Base-by-base conservation (phyloP, 2,113 vertebrate genomes). In the Ammodytes marinus region DNA sequence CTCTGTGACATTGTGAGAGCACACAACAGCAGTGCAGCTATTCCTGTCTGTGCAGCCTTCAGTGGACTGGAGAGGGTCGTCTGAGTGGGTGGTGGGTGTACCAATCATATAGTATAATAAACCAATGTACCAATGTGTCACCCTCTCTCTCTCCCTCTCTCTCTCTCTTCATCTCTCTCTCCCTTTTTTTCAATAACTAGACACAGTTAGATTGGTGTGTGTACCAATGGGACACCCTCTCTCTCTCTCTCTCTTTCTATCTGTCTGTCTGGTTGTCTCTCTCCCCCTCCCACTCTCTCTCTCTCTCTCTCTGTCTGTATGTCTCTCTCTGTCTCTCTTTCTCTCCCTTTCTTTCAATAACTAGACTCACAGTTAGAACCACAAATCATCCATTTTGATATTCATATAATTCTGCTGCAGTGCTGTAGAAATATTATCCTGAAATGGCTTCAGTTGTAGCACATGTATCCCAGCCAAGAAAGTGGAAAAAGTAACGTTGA, bases 21-120 rank as follows among this genome's bases (percentile, higher is more conserved):
- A n/a, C 37, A 50, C 76, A 67, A 12, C 61, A 69, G 69, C 45
- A 9, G 57, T 13, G 43, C 8, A 70, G 83, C 81, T 92, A 88
- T 90, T 92, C 77, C 52, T 83, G 87, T 83, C 81, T 4, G 27
- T 9, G 68, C 72, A 61, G 75, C 85, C 89, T 89, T 84, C 87
- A 66, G 8, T 37, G 64, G 73, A 59, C 71, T 78, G 79, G 39
- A 74, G 80, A 82, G 74, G 79, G 52, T 76, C 43, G 67, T 42
- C 7, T 58, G 75, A 76, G 90, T 87, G 85, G 83, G 83, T n/a
- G 87, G 37, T 13, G 46, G 1, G 17, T 74, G 53, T 59, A 43
- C 70, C 58, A 17, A 45, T 27, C 27, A 27, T 27, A 27, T 27
- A 27, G 27, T 27, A 27, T 27, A 27, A 27, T 27, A 27, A 27